phyloP scores from a whole-genome alignment of 2,113 vertebrate species.

The Syrmaticus mikado region DNA sequence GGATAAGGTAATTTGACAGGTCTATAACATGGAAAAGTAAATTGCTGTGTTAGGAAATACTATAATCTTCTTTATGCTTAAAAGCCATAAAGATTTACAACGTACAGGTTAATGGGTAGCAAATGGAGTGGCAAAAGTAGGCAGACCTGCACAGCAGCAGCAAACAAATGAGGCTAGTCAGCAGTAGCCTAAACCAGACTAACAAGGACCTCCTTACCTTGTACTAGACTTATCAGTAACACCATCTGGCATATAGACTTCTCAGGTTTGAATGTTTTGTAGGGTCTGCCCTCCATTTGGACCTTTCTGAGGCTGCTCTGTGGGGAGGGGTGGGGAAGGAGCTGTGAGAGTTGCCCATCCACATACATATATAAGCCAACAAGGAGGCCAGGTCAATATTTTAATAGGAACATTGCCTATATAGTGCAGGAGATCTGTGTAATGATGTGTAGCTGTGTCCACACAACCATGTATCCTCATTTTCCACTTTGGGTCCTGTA shows the following conservation, averaged over 20 bases:
- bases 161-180: neutral
- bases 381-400: neutral
- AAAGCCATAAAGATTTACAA: neutral
- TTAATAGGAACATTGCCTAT: neutral
- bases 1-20: neutral
- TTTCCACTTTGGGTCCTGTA: neutral
- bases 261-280: neutral
- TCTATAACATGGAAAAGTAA: neutral
- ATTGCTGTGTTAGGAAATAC: neutral
- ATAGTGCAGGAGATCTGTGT: neutral
- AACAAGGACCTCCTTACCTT: neutral
- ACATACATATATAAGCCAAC: neutral
- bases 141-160: neutral
- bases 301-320: neutral
- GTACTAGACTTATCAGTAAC: neutral
- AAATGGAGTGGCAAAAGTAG: neutral
- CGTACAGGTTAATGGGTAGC: neutral
- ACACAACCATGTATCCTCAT: neutral
- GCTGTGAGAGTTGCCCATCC: neutral
- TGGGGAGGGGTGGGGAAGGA: neutral
- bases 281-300: neutral
- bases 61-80: neutral
- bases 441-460: neutral
- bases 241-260: neutral
- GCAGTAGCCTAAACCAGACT: neutral